Evolutionary conservation across 1,140 invertebrate species (phyloP).

Genomic region (Diplogasteroides magnus): DNA sequence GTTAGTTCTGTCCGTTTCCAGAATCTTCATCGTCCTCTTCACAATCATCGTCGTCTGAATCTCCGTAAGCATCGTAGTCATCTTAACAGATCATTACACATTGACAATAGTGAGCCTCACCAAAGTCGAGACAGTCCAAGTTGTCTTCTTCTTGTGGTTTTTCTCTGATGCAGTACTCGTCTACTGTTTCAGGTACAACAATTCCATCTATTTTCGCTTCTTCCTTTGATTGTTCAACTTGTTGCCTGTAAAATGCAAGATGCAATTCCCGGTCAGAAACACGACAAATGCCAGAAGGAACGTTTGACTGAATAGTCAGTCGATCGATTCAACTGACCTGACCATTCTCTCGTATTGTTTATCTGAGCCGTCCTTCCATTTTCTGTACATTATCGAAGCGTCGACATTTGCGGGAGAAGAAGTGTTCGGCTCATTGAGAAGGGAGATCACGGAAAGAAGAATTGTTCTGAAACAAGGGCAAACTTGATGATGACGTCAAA

Average conservation of each 20-base stretch:
- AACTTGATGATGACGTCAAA: background rate
- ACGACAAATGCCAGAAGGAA: constrained; percentile 11
- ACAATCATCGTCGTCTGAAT: constrained; percentile 49
- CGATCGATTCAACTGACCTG: constrained; percentile 64
- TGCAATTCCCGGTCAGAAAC: constrained; percentile 5
- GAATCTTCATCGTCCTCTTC: constrained; percentile 46
- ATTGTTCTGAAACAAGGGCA: constrained; percentile 66
- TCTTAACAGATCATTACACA: constrained; percentile 28
- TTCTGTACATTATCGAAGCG: constrained; percentile 97
- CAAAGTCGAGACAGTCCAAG: background rate
- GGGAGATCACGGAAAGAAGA: constrained; percentile 91
- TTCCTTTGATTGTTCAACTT: constrained; percentile 83
- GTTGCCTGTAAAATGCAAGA: constrained; percentile 56
- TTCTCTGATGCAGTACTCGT: constrained; percentile 95
- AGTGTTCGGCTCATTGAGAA: constrained; percentile 98
- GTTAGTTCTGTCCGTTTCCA: constrained; percentile 45
- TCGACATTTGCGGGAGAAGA: constrained; percentile 99
- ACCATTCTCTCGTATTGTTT: constrained; percentile 99
- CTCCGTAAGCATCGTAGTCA: background rate
- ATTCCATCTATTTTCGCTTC: constrained; percentile 95
- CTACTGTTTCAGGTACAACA: constrained; percentile 87
- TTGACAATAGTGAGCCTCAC: constrained; percentile 4
- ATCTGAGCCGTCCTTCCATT: constrained; percentile 92
- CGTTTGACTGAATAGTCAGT: background rate
- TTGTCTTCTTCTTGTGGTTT: constrained; percentile 47